Conservation (phyloP, 2,797 vertebrate genomes). For the Acanthurus lineatus region DNA sequence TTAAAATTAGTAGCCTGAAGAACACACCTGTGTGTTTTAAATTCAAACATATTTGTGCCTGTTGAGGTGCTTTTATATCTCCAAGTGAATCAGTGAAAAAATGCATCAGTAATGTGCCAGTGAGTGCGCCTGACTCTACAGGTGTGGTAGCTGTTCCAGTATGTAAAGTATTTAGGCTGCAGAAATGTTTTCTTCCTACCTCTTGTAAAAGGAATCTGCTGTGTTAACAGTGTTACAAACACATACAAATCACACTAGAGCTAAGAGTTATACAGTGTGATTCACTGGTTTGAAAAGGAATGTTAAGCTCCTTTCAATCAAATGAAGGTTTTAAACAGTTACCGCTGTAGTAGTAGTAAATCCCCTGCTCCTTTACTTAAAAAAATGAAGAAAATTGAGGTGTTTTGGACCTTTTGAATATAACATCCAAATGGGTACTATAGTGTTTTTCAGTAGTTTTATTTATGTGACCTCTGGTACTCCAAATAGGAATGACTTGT, state of each 20-base stretch:
- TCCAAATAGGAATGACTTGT: too few species aligned
- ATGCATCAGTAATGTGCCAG: slow-evolving; percentile 18
- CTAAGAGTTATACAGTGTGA: neutral
- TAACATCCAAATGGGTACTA: too few species aligned
- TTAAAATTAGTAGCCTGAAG: neutral
- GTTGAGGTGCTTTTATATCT: slow-evolving; percentile 23
- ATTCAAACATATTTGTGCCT: slow-evolving; percentile 6
- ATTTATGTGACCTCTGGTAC: too few species aligned
- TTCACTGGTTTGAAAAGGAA: slow-evolving; percentile 12
- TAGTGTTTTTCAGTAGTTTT: too few species aligned
- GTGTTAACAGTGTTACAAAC: neutral
- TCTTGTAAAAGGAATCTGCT: neutral
- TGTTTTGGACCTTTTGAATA: neutral
- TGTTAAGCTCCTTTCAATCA: slow-evolving; percentile 21
- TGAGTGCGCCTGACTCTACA: neutral
- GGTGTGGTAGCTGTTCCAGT: slow-evolving; percentile 18
- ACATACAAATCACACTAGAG: neutral
- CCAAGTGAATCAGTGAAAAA: slow-evolving; percentile 16
- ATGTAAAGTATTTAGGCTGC: slow-evolving; percentile 31
- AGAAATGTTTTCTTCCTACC: neutral
- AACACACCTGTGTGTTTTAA: neutral
- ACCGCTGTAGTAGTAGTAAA: slow-evolving; percentile 14
- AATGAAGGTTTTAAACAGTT: neutral
- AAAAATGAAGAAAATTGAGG: neutral
- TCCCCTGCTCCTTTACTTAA: neutral